phyloP scores from a whole-genome alignment of 53 echinoderm and acorn worm species.

The Echinarachnius parma region DNA sequence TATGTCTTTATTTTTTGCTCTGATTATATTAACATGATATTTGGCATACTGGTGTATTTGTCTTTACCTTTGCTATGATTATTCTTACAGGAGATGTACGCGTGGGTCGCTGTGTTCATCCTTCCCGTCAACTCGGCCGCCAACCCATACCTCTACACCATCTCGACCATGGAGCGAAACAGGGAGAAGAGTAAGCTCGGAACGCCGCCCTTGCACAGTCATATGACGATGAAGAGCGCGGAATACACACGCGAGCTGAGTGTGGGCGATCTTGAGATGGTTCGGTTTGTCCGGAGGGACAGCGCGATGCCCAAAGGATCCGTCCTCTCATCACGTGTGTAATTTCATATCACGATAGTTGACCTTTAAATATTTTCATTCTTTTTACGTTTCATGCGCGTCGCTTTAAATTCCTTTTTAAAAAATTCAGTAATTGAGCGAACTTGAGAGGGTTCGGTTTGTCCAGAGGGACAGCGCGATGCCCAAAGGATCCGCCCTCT shows the following conservation, averaged over 20 bases:
- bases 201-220: slow-evolving; percentile 54
- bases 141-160: slow-evolving; percentile 94
- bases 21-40: neutral
- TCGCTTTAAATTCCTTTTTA: neutral
- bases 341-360: too few species aligned
- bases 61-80: neutral
- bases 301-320: slow-evolving; percentile 50
- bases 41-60: too few species aligned
- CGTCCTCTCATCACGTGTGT: too few species aligned
- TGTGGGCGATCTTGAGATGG: slow-evolving; percentile 76
- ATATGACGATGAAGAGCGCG: slow-evolving; percentile 84
- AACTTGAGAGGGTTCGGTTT: slow-evolving; percentile 78
- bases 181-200: slow-evolving; percentile 73
- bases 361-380: neutral
- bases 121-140: slow-evolving; percentile 90
- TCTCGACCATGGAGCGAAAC: slow-evolving; percentile 79
- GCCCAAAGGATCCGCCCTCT: slow-evolving; percentile 53
- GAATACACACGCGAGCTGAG: slow-evolving; percentile 85
- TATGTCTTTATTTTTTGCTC: neutral
- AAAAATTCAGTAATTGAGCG: slow-evolving; percentile 27
- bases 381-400: neutral
- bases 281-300: slow-evolving; percentile 67
- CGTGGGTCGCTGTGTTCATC: slow-evolving; percentile 88
- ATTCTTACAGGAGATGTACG: slow-evolving; percentile 78
- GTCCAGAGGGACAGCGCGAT: slow-evolving; percentile 54